phyloP scores from a whole-genome alignment of 2,113 vertebrate species.

The Marcusenius ussheri region DNA sequence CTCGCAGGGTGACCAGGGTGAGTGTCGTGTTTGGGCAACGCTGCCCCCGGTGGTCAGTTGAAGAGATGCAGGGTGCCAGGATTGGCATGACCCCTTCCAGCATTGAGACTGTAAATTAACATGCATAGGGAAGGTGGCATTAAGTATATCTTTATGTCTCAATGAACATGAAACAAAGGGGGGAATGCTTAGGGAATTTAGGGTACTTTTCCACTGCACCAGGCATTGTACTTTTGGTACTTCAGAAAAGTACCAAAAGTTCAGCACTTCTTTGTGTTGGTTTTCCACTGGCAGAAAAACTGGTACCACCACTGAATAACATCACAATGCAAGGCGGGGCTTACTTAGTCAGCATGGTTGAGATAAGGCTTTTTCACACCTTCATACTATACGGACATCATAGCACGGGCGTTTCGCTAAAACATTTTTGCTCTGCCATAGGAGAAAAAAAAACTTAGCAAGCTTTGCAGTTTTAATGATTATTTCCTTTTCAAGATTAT shows the following conservation, averaged over 20 bases:
- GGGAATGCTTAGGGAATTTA: background rate
- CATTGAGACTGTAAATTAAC: background rate
- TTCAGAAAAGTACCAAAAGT: background rate
- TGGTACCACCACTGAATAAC: background rate
- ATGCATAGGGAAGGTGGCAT: background rate
- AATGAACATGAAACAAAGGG: background rate
- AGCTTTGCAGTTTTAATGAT: background rate
- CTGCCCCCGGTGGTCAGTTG: background rate
- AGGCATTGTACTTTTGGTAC: background rate
- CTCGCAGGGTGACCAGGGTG: constrained; percentile 82
- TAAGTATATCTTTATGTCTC: background rate
- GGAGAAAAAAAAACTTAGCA: background rate
- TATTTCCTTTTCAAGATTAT: background rate
- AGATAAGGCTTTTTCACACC: too few species aligned
- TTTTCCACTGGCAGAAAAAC: background rate
- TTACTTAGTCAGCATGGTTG: background rate
- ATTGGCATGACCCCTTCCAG: background rate
- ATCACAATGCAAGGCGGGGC: background rate
- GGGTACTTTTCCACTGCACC: too few species aligned
- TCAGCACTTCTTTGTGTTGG: background rate
- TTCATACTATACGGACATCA: background rate
- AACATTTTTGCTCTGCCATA: background rate
- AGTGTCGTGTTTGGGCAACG: constrained; percentile 21
- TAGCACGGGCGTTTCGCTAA: background rate
- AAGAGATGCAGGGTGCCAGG: background rate